These are phyloP conservation scores for Amazona vittata DNA, from an alignment of 2,113 vertebrate genomes.

Conservation along the genomic window DNA sequence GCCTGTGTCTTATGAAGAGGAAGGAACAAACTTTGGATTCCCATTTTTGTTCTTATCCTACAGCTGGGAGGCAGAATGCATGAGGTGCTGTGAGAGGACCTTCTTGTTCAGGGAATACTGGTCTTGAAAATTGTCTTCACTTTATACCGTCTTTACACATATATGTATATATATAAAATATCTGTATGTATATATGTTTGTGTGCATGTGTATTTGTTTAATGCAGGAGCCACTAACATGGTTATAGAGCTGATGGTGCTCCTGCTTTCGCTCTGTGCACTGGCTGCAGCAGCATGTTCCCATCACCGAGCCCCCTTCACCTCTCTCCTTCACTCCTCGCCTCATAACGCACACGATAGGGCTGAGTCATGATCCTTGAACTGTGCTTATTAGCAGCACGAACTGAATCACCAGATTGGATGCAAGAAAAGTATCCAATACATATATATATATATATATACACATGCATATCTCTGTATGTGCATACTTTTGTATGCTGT, in stretches of 20 bases:
- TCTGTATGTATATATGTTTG: not conserved
- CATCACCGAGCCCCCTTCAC: not conserved
- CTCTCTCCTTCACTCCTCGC: not conserved
- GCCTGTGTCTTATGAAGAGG: not conserved
- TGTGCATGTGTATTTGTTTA: not conserved
- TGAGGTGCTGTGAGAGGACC: not conserved
- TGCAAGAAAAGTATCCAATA: not conserved
- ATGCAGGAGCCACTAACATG: not conserved
- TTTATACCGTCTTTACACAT: not conserved
- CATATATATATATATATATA: not conserved
- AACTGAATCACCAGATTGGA: not conserved
- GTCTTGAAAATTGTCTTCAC: not conserved
- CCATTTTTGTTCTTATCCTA: not conserved
- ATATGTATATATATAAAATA: not conserved
- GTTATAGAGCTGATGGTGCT: not conserved
- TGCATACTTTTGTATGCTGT: not conserved
- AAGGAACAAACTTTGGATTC: not conserved
- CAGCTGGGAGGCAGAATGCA: not conserved
- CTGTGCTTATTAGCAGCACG: not conserved
- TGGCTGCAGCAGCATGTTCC: not conserved
- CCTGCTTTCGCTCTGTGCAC: not conserved
- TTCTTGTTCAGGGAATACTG: not conserved
- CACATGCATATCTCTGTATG: not conserved
- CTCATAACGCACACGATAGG: not conserved
- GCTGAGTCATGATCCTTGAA: conserved; percentile 3